Base-by-base conservation (phyloP, 2,113 vertebrate species). In the Pangasianodon hypophthalmus region DNA sequence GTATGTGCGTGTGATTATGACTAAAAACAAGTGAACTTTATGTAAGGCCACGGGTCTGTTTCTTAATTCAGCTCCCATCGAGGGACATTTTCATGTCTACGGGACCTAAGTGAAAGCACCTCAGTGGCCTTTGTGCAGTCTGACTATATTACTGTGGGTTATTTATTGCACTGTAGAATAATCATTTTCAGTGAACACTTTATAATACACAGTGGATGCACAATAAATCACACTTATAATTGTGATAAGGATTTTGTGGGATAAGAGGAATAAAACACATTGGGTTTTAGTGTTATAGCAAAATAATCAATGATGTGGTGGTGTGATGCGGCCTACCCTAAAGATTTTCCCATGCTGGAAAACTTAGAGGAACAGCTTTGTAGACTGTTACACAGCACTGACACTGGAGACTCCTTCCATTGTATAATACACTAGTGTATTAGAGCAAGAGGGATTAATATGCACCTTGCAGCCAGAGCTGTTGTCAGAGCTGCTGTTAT, bases 21-120 rank as follows among this genome's bases (percentile, higher is more conserved):
- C 80, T 88, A 62, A 88, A 54, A 87, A 64, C 92, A 93, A 94
- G 92, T 93, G 90, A 94, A 92, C 90, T 92, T 92, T 92, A 91
- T 91, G 92, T 89, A 91, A 88, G 88, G 24, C 64, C 54, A 83
- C n/a, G 16, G 71, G 85, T 87, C 60, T 60, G 60, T 44, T 52
- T 56, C 37, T 79, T 58, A 19, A 26, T 64, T 85, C 88, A 56
- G 87, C 77, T 82, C n/a, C 0, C 19, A 83, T 67, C 77, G 19
- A 77, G 84, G 52, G 64, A 50, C 24, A 50, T 83, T 77, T 88
- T 80, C 50, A 7, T 58, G 75, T 87, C 54, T 80, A 80, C 52
- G n/a, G 86, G 56, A 79, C 73, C 71, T 73, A 41, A 79, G 86
- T 79, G 54, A 62, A 46, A 87, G 85, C 75, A 85, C 60, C 87